Evolutionary conservation across 2,888 invertebrate species (phyloP).

Genomic region (Eretmocerus hayati): DNA sequence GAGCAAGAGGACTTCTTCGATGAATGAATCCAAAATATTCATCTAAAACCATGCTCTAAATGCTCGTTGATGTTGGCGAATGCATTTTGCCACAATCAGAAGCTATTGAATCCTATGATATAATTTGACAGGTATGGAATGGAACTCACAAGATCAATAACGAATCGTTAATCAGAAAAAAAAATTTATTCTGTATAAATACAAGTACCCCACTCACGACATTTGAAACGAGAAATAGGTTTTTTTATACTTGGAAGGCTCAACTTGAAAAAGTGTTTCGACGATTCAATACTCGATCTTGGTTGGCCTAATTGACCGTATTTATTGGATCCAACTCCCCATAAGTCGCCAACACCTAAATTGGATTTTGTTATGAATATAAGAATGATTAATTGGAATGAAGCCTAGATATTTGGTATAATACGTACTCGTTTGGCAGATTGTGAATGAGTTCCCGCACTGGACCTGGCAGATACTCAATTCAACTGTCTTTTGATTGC

Average conservation of each 20-base stretch:
- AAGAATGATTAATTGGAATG: no score
- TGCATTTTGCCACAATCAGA: slow-evolving; percentile 16
- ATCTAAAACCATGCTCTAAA: neutral
- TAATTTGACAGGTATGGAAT: neutral
- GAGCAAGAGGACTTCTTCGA: neutral
- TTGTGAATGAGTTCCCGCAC: slow-evolving; percentile 73
- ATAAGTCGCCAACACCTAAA: slow-evolving; percentile 58
- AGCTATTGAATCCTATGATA: slow-evolving; percentile 8
- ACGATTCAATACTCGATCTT: slow-evolving; percentile 18
- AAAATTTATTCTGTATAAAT: slow-evolving; percentile 29
- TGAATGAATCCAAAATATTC: neutral
- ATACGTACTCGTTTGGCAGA: slow-evolving; percentile 55
- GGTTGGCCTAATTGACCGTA: slow-evolving; percentile 67
- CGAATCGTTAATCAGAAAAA: neutral
- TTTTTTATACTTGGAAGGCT: slow-evolving; percentile 21
- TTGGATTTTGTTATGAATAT: no score
- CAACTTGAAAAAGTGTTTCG: slow-evolving; percentile 32
- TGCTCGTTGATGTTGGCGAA: slow-evolving; percentile 1
- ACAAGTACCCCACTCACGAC: slow-evolving; percentile 41
- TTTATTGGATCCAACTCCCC: slow-evolving; percentile 74
- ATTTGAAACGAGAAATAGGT: slow-evolving; percentile 36
- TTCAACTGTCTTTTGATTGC: slow-evolving; percentile 27
- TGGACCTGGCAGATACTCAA: slow-evolving; percentile 51
- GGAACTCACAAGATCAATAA: neutral
- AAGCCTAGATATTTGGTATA: no score